These are phyloP conservation scores for Catostylus mosaicus DNA, from an alignment of 30 jellyfish, hydroid and myxozoan species.

Conservation along the genomic window DNA sequence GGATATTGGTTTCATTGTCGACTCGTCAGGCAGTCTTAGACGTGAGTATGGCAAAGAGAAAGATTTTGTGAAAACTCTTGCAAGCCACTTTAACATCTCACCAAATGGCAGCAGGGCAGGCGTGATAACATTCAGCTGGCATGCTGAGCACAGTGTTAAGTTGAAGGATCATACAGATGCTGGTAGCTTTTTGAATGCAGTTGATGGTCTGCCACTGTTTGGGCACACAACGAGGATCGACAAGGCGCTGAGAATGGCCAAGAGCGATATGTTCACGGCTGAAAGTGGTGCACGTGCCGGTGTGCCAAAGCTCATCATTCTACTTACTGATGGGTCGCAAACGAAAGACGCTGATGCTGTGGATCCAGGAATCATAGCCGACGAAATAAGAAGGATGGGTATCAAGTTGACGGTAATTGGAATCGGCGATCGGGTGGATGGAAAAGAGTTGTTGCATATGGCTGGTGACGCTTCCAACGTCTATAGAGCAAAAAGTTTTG, in stretches of 20 bases:
- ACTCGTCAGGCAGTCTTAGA: constrained; percentile 72
- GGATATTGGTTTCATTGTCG: constrained; percentile 69
- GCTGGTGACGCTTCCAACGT: constrained; percentile 64
- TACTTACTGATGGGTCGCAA: constrained; percentile 83
- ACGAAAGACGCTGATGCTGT: constrained; percentile 69
- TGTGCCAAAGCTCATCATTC: constrained; percentile 60
- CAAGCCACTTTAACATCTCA: constrained; percentile 40
- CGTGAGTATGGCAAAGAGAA: constrained; percentile 63
- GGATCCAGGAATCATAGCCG: constrained; percentile 75
- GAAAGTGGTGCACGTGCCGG: constrained; percentile 74
- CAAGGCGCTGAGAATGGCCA: constrained; percentile 59
- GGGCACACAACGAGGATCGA: constrained; percentile 81
- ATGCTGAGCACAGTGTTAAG: constrained; percentile 67
- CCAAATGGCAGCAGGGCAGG: constrained; percentile 70
- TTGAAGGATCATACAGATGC: constrained; percentile 34
- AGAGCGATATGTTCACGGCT: constrained; percentile 54
- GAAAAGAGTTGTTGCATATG: constrained; percentile 34
- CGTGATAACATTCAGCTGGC: constrained; percentile 64
- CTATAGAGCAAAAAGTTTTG: constrained; percentile 48
- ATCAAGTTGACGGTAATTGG: constrained; percentile 57
- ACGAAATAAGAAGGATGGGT: constrained; percentile 51
- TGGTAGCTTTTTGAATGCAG: constrained; percentile 48
- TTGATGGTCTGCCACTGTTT: constrained; percentile 59
- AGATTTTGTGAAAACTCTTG: constrained; percentile 54
- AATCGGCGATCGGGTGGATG: constrained; percentile 46